Conservation (phyloP, 2,113 vertebrate species). For the Nothoprocta perdicaria region DNA sequence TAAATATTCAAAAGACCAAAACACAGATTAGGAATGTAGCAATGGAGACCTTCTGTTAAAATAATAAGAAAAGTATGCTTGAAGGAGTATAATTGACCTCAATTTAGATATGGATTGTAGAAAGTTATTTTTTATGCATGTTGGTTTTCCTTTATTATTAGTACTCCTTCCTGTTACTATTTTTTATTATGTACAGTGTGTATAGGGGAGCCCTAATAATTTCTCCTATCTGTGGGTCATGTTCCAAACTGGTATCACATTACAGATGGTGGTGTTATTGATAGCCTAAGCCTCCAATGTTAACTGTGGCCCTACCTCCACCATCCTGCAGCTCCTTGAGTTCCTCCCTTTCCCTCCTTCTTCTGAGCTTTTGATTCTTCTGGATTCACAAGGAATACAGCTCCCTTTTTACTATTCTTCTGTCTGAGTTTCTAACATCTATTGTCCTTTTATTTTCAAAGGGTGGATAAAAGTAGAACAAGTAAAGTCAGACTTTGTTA, state of each 20-base stretch:
- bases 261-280: neutral
- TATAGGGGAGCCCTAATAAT: neutral
- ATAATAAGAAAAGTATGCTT: neutral
- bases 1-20: neutral
- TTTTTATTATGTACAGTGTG: neutral
- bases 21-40: neutral
- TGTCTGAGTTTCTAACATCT: neutral
- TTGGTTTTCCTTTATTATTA: neutral
- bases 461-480: neutral
- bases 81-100: neutral
- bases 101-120: neutral
- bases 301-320: neutral
- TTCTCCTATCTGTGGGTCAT: neutral
- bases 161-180: neutral
- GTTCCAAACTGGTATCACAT: slow-evolving; percentile 5
- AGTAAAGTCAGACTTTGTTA: slow-evolving; percentile 12
- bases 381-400: neutral
- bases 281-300: neutral
- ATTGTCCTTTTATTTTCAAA: neutral
- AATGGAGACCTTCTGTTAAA: neutral
- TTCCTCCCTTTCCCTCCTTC: neutral
- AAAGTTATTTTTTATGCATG: neutral
- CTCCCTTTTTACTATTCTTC: neutral
- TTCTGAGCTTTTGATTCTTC: rapidly evolving
- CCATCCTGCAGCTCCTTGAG: neutral